These are phyloP conservation scores for Scomber scombrus DNA, from an alignment of 2,113 vertebrate genomes.

Conservation along the genomic window DNA sequence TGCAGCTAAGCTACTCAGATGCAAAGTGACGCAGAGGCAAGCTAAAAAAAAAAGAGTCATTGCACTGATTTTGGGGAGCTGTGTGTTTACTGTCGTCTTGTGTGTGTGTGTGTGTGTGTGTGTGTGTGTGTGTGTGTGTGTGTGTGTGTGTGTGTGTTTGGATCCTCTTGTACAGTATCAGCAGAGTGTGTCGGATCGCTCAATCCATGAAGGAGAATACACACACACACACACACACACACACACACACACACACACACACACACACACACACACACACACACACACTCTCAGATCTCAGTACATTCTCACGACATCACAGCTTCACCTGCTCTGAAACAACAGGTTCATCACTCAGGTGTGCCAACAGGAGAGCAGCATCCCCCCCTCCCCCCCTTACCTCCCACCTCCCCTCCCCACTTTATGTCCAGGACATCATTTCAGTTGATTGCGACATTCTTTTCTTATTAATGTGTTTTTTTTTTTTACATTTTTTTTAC, in stretches of 20 bases:
- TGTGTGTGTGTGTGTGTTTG: conserved; percentile 17
- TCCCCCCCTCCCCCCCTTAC: no score
- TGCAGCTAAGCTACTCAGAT: no score
- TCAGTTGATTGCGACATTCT: conserved; percentile 65
- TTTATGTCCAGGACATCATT: conserved; percentile 49
- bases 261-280: no score
- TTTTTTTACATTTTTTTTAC: background rate
- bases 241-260: conserved; percentile 16
- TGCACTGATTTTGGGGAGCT: background rate
- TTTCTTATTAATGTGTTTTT: conserved; percentile 65
- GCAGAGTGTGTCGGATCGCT: background rate
- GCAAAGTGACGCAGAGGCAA: background rate
- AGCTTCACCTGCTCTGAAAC: conserved; percentile 47
- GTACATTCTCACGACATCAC: background rate
- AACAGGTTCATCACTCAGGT: conserved; percentile 34
- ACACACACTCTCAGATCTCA: conserved; percentile 33
- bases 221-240: no score
- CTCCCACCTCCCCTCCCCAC: no score
- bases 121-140: conserved; percentile 15
- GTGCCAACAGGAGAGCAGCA: background rate
- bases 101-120: background rate
- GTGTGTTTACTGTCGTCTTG: conserved; percentile 3
- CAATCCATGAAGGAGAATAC: conserved; percentile 21
- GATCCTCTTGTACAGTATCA: conserved; percentile 21
- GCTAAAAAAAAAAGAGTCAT: background rate